These are phyloP conservation scores for Allobates femoralis DNA, from an alignment of 2,797 vertebrate genomes.

Conservation along the genomic window DNA sequence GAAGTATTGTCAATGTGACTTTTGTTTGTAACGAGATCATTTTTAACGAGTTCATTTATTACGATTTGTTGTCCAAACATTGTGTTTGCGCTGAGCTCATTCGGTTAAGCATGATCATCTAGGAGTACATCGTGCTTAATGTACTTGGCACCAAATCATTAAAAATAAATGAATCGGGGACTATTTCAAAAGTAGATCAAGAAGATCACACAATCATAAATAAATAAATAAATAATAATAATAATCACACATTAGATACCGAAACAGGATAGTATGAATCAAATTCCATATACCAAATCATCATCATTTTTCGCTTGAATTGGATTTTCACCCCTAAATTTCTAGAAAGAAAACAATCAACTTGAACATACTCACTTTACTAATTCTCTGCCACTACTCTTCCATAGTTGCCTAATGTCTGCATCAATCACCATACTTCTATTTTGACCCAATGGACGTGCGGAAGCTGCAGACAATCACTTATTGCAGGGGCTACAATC, in stretches of 20 bases:
- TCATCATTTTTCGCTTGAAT: neutral
- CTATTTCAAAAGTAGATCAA: constrained; percentile 3
- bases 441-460: too few species aligned
- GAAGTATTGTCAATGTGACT: constrained; percentile 5
- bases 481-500: too few species aligned
- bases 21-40: constrained; percentile 9
- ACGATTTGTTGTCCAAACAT: constrained; percentile 2
- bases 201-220: too few species aligned
- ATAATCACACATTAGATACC: neutral
- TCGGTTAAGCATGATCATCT: constrained; percentile 1
- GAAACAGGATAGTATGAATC: neutral
- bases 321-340: too few species aligned
- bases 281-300: neutral
- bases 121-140: neutral
- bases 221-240: too few species aligned
- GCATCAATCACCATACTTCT: too few species aligned
- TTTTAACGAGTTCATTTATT: neutral
- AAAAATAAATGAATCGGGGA: neutral
- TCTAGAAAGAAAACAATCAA: too few species aligned
- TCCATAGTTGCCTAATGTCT: too few species aligned
- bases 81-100: constrained; percentile 9
- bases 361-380: too few species aligned
- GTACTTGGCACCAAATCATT: constrained; percentile 1
- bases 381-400: too few species aligned
- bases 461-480: too few species aligned